Evolutionary conservation across 1,140 invertebrate species (phyloP), one percentile per base, ranked within the genome.

Genomic region (Orchestia grillus): DNA sequence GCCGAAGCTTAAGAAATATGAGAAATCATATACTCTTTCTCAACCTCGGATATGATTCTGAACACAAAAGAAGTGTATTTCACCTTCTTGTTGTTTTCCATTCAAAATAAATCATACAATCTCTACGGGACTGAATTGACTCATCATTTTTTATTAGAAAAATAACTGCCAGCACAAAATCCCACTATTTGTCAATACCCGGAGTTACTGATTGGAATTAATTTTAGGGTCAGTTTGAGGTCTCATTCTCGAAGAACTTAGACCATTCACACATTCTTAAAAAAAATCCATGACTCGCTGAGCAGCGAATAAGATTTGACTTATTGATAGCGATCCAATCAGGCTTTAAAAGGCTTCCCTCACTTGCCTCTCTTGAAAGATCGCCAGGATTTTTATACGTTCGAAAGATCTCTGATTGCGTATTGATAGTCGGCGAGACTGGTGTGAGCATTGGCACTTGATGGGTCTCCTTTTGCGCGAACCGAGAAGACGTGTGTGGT

Each of bases 261-360:
- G 28, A 23, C 62, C 62, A 15, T 77, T 77, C 62, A 77, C 62
- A 36, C 62, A 77, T 77, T 77, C 62, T 77, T 77, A 77, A 8
- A 23, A 77, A 77, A 77, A 19, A 19, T 28, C 62, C 62, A 36
- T 77, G 62, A 77, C 62, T 77, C 62, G 36, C 36, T 28, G 11
- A 77, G 62, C 62, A 77, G 62, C 62, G 62, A 77, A 77, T 77
- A 77, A 77, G 62, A 77, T 77, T 77, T 77, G 62, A 77, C 62
- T 77, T 77, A 77, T 77, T 77, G 62, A 36, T 77, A 77, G 62
- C 62, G 62, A 77, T 77, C 28, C 62, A 77, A 77, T 77, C 62
- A 77, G 62, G 28, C 11, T 77, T 23, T 77, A 77, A 77, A 77
- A 77, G 62, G 62, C 11, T 77, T 77, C 62, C 62, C 62, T 77